These are phyloP conservation scores for Heterohyrax brucei DNA, from an alignment of 2,797 vertebrate species.

Conservation along the genomic window DNA sequence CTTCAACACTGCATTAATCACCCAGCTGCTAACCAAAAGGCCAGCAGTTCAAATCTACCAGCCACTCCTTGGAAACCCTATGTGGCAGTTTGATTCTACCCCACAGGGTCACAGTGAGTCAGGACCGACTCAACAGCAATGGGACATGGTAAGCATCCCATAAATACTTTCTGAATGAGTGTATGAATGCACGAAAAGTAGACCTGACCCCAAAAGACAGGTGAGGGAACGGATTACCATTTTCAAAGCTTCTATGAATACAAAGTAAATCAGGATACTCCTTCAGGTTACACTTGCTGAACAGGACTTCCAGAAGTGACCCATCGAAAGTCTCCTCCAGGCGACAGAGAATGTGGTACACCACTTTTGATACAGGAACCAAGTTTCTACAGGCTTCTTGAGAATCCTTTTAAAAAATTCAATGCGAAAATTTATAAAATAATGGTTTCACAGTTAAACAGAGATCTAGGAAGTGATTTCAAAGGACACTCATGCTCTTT, in stretches of 20 bases:
- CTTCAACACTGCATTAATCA: too few relatives aligned
- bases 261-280: slow-evolving; percentile 52
- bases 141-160: neutral
- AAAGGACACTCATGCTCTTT: neutral
- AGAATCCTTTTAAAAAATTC: neutral
- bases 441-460: slow-evolving; percentile 19
- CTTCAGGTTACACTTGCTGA: neutral
- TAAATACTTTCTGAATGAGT: neutral
- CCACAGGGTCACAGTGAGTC: too few relatives aligned
- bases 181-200: neutral
- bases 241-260: slow-evolving; percentile 40
- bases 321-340: neutral
- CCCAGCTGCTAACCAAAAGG: too few relatives aligned
- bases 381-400: neutral
- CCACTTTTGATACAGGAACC: neutral
- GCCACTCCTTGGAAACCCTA: too few relatives aligned
- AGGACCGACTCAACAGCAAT: too few relatives aligned
- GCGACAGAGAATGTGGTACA: neutral
- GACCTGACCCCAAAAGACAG: neutral
- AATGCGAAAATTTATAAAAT: slow-evolving; percentile 9
- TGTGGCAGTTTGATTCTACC: too few relatives aligned
- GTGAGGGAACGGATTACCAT: neutral
- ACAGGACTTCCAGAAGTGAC: neutral
- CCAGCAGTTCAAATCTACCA: too few relatives aligned
- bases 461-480: neutral